A percentile compares a stretch with the other conserved stretches of the same genome.
phyloP scores from a whole-genome alignment of 2,113 vertebrate genomes.

The Petaurus breviceps region DNA sequence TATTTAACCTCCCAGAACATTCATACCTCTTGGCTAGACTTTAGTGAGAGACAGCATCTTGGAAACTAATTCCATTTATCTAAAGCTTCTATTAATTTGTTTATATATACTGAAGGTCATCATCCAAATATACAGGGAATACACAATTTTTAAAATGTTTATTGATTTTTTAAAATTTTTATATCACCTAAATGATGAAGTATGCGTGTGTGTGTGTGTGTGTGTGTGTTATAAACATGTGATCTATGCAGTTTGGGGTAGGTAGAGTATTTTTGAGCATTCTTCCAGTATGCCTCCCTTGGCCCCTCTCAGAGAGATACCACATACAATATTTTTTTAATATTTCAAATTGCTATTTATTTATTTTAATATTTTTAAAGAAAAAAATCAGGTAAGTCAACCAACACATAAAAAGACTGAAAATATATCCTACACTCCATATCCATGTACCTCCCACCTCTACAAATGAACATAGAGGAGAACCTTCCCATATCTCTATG shows the following conservation, averaged over 20 bases:
- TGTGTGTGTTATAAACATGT: no score
- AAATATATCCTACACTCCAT: not conserved
- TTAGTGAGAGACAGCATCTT: conserved; percentile 50
- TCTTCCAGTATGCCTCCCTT: not conserved
- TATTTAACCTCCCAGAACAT: conserved; percentile 59
- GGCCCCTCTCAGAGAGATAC: not conserved
- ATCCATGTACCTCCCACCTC: not conserved
- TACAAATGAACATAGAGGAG: not conserved
- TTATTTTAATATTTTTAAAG: not conserved
- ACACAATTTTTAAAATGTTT: not conserved
- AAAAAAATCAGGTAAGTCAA: not conserved
- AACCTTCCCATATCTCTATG: not conserved
- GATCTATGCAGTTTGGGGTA: no score
- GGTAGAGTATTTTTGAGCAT: no score
- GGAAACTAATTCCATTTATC: conserved; percentile 63
- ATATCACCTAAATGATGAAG: not conserved
- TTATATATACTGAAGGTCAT: conserved; percentile 67
- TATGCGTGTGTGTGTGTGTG: no score
- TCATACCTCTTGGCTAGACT: conserved; percentile 53
- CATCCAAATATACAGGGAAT: conserved; percentile 64
- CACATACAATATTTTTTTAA: not conserved
- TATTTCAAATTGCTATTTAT: not conserved
- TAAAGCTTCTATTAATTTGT: conserved; percentile 70
- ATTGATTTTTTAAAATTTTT: not conserved
- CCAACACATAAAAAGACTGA: not conserved